phyloP scores from a whole-genome alignment of 1,140 invertebrate species.

The Ips nitidus region DNA sequence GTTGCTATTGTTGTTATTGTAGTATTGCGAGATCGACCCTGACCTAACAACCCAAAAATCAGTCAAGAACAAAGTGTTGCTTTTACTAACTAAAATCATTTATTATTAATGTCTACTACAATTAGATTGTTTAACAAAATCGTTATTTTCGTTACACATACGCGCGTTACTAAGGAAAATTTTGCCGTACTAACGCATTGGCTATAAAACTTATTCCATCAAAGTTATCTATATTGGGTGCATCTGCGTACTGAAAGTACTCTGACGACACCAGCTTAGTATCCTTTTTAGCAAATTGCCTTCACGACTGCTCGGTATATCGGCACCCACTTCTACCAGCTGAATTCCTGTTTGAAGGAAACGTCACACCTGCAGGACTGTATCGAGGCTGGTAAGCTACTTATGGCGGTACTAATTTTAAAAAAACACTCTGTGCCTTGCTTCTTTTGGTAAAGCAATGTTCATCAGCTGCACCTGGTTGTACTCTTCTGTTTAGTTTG shows the following conservation, averaged over 20 bases:
- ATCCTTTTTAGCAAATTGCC: constrained; percentile 33
- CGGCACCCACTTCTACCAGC: constrained; percentile 38
- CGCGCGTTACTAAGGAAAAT: not conserved
- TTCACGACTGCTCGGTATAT: constrained; percentile 27
- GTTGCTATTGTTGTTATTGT: no score
- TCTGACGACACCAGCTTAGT: constrained; percentile 24
- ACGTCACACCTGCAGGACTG: constrained; percentile 35
- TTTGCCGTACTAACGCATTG: not conserved
- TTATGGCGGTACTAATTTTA: no score
- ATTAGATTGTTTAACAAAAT: no score
- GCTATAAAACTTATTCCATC: not conserved
- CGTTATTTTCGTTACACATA: no score
- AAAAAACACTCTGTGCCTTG: no score
- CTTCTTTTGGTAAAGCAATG: no score
- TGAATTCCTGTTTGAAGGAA: constrained; percentile 39
- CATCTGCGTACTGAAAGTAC: constrained; percentile 24
- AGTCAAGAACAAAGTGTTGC: not conserved
- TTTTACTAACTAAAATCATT: no score
- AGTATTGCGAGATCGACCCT: not conserved
- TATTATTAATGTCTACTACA: no score
- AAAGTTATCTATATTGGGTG: not conserved
- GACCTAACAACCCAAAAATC: constrained; percentile 23
- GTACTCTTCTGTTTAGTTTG: no score
- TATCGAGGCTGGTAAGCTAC: not conserved
- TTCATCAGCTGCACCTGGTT: no score